Percentiles rank a stretch among this genome's conserved stretches.
Evolutionary conservation across 2,797 vertebrate genomes (phyloP).

Genomic region (Molossus alvarezi): DNA sequence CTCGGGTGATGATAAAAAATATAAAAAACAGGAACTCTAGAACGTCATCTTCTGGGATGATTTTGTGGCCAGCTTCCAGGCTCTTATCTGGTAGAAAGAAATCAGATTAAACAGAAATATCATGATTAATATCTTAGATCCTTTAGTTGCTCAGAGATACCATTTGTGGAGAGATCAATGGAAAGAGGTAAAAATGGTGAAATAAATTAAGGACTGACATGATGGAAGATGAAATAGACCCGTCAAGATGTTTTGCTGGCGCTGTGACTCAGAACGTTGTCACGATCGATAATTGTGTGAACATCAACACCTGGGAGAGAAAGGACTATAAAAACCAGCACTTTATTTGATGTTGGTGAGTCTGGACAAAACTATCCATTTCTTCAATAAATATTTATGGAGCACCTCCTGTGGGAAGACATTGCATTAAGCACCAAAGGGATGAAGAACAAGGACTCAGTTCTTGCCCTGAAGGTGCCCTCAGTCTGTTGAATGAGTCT

Average conservation of each 20-base stretch:
- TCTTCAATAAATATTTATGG: not conserved
- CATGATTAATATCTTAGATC: conserved; percentile 62
- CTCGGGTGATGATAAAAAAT: too few relatives aligned
- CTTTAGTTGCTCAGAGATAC: not conserved
- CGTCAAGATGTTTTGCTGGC: not conserved
- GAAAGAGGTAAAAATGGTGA: not conserved
- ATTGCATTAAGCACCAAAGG: not conserved
- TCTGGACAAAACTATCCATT: not conserved
- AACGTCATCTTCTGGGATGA: conserved; percentile 32
- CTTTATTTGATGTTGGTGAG: not conserved
- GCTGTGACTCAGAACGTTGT: not conserved
- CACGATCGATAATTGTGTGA: not conserved
- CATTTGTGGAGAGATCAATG: not conserved
- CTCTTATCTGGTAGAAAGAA: conserved; percentile 50
- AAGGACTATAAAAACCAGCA: not conserved
- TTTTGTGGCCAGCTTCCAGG: conserved; percentile 31
- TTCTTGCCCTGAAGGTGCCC: not conserved
- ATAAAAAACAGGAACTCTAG: not conserved
- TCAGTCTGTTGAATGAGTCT: not conserved
- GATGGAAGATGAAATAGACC: not conserved
- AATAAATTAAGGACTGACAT: not conserved
- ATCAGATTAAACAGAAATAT: not conserved
- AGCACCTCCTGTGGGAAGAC: not conserved
- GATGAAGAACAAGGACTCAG: not conserved
- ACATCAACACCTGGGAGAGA: not conserved